Evolutionary conservation across 2,888 invertebrate species (phyloP).

Genomic region (Drosophila tanythrix): DNA sequence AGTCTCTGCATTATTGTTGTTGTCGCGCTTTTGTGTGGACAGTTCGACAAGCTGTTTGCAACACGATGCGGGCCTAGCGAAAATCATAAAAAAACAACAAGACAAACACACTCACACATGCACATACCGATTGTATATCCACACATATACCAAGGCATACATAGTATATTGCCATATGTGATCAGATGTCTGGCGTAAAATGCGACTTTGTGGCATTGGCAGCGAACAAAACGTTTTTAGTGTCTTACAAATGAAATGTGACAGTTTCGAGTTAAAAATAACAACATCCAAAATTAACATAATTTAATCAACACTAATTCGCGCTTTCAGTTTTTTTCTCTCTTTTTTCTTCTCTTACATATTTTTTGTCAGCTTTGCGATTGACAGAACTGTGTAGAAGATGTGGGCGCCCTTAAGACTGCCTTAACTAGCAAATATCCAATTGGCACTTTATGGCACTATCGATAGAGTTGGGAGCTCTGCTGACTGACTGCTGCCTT

Average conservation of each 20-base stretch:
- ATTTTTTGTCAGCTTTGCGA: conserved; percentile 24
- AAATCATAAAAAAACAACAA: conserved; percentile 64
- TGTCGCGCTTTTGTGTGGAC: conserved; percentile 75
- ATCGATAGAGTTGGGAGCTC: not conserved
- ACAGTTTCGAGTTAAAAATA: conserved; percentile 76
- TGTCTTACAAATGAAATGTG: conserved; percentile 78
- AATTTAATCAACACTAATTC: conserved; percentile 80
- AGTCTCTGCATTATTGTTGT: conserved; percentile 48
- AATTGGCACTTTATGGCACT: not conserved
- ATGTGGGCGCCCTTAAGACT: conserved; percentile 68
- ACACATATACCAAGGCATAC: conserved; percentile 12
- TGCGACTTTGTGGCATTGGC: conserved; percentile 56
- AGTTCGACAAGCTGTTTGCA: conserved; percentile 82
- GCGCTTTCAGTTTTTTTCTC: conserved; percentile 52
- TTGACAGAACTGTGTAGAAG: conserved; percentile 51
- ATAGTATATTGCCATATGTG: conserved; percentile 51
- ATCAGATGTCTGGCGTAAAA: conserved; percentile 61
- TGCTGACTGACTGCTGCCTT: not conserved
- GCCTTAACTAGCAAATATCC: conserved; percentile 7
- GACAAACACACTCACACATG: conserved; percentile 17
- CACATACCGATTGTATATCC: conserved; percentile 15
- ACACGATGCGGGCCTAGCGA: conserved; percentile 78
- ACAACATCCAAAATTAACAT: conserved; percentile 71
- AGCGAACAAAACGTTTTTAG: conserved; percentile 77
- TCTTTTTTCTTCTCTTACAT: not conserved